Evolutionary conservation across 1,140 invertebrate species (phyloP).

Genomic region (Spodoptera litura): DNA sequence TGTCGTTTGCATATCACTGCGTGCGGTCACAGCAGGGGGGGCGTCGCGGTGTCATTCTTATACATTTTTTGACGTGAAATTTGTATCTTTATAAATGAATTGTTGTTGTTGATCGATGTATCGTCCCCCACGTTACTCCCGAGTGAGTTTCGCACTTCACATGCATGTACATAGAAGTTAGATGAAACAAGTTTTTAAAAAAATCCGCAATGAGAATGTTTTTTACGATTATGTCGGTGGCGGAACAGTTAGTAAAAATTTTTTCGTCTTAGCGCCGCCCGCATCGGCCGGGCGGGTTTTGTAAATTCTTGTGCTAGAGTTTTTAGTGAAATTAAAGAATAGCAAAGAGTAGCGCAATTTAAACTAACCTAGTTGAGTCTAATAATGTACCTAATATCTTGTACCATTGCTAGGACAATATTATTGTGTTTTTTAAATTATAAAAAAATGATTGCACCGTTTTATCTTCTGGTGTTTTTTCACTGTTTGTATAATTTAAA

Average conservation of each 20-base stretch:
- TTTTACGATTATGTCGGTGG: slow-evolving; percentile 67
- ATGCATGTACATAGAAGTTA: slow-evolving; percentile 71
- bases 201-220: slow-evolving; percentile 67
- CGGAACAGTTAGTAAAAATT: slow-evolving; percentile 71
- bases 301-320: slow-evolving; percentile 75
- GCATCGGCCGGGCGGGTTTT: slow-evolving; percentile 56
- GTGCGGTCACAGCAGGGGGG: slow-evolving; percentile 69
- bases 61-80: slow-evolving; percentile 74
- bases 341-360: slow-evolving; percentile 82
- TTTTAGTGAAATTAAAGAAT: slow-evolving; percentile 83
- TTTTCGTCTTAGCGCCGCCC: slow-evolving; percentile 65
- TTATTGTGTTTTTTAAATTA: slow-evolving; percentile 73
- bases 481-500: slow-evolving; percentile 48
- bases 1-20: slow-evolving; percentile 75
- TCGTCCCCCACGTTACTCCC: slow-evolving; percentile 69
- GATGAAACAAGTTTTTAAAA: slow-evolving; percentile 61
- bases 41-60: slow-evolving; percentile 69
- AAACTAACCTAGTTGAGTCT: slow-evolving; percentile 80
- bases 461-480: slow-evolving; percentile 43
- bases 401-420: slow-evolving; percentile 78
- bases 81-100: slow-evolving; percentile 72
- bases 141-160: slow-evolving; percentile 75
- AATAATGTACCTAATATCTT: slow-evolving; percentile 77
- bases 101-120: slow-evolving; percentile 72
- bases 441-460: slow-evolving; percentile 71